A percentile compares a stretch with the other conserved stretches of the same genome.
These are phyloP conservation scores for Diadegma fenestrale DNA, from an alignment of 2,888 invertebrate species.

Conservation along the genomic window DNA sequence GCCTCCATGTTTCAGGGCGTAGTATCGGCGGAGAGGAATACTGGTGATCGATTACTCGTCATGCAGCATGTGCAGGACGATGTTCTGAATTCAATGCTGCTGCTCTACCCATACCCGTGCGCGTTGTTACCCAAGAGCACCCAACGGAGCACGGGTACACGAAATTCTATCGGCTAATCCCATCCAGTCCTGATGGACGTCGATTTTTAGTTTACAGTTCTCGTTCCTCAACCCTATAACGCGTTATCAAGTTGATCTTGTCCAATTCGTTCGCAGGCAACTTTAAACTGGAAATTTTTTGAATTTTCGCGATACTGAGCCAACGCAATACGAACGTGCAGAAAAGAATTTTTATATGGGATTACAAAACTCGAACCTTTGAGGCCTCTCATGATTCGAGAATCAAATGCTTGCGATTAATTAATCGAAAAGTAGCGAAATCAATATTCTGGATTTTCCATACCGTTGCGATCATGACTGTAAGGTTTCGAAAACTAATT, in stretches of 20 bases:
- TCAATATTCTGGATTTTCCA: neutral
- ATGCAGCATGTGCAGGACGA: conserved; percentile 75
- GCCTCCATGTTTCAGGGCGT: conserved; percentile 56
- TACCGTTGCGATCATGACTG: neutral
- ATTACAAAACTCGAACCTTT: too few species aligned
- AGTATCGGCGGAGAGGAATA: conserved; percentile 80
- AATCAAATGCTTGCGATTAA: too few species aligned
- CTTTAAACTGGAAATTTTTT: too few species aligned
- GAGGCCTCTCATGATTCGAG: too few species aligned
- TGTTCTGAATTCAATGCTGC: conserved; percentile 80
- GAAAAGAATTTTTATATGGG: too few species aligned
- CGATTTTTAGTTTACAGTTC: neutral
- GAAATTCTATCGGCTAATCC: conserved; percentile 13
- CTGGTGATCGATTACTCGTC: conserved; percentile 84
- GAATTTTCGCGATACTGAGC: too few species aligned
- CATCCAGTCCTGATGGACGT: neutral
- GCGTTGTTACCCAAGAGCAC: conserved; percentile 4
- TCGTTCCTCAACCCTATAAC: neutral
- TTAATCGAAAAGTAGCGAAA: neutral
- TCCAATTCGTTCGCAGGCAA: neutral
- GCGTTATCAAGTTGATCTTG: neutral
- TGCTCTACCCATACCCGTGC: neutral
- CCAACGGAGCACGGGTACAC: conserved; percentile 1
- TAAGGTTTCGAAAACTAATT: neutral
- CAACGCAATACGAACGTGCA: too few species aligned